A percentile compares a stretch with the other conserved stretches of the same genome.
These are phyloP conservation scores for Chrysolina oricalcia DNA, from an alignment of 2,888 invertebrate species.

Conservation along the genomic window DNA sequence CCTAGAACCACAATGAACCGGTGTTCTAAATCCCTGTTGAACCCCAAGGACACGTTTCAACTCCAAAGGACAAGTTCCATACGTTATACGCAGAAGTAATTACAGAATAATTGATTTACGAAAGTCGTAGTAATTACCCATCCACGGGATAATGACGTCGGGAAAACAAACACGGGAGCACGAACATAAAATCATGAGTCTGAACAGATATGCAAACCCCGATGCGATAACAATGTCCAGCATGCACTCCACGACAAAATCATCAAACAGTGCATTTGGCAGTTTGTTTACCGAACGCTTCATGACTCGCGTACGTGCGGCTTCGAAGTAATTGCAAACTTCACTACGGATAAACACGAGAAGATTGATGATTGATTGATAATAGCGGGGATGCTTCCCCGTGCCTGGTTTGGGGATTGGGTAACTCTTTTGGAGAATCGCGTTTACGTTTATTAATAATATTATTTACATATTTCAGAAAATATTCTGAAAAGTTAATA, in stretches of 20 bases:
- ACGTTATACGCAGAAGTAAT: background rate
- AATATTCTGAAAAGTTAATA: too few relatives aligned
- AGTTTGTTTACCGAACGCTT: constrained; percentile 62
- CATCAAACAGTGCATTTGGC: constrained; percentile 64
- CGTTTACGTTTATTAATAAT: too few relatives aligned
- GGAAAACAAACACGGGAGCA: constrained; percentile 54
- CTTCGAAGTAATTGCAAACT: constrained; percentile 54
- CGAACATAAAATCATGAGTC: constrained; percentile 50
- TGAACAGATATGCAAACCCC: constrained; percentile 58
- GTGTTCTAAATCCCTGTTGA: background rate
- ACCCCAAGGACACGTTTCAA: background rate
- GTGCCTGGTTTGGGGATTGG: too few relatives aligned
- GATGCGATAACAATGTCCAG: constrained; percentile 62
- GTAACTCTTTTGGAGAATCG: too few relatives aligned
- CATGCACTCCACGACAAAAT: constrained; percentile 62
- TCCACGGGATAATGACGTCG: constrained; percentile 47
- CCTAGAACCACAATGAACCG: too few relatives aligned
- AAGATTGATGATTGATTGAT: constrained; percentile 54
- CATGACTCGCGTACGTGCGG: constrained; percentile 55
- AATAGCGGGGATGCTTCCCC: too few relatives aligned
- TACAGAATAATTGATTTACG: constrained; percentile 36
- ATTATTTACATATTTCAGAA: too few relatives aligned
- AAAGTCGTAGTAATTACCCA: constrained; percentile 42
- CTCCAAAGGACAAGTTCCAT: background rate
- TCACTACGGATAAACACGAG: constrained; percentile 44